Percentiles rank a stretch among this genome's conserved stretches.
Evolutionary conservation across 2,113 vertebrate genomes (phyloP).

Genomic region (Clupea harengus): DNA sequence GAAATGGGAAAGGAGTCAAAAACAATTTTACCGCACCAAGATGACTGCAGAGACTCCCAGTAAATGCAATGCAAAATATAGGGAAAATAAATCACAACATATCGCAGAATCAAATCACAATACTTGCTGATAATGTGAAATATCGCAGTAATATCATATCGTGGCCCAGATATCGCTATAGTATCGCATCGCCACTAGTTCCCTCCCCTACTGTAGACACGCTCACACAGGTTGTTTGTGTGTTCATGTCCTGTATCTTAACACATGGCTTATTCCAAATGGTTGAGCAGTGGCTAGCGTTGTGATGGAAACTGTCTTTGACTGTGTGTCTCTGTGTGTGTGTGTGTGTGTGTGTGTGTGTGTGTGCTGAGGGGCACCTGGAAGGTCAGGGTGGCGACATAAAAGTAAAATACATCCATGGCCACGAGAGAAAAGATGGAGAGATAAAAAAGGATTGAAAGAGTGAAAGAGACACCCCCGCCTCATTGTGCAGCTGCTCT

Average conservation of each 20-base stretch:
- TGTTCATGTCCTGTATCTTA: neutral
- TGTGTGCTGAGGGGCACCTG: conserved; percentile 8
- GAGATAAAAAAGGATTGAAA: neutral
- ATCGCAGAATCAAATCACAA: too few species aligned
- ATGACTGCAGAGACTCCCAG: too few species aligned
- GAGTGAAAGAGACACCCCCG: neutral
- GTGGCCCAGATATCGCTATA: too few species aligned
- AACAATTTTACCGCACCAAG: too few species aligned
- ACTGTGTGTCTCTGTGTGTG: neutral
- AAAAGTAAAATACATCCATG: conserved; percentile 9
- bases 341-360: conserved; percentile 7
- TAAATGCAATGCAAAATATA: too few species aligned
- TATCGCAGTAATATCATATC: too few species aligned
- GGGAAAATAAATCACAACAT: too few species aligned
- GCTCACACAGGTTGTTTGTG: neutral
- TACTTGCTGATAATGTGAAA: too few species aligned
- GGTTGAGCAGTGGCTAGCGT: neutral
- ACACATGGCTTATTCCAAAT: neutral
- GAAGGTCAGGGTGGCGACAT: neutral
- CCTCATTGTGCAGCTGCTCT: neutral
- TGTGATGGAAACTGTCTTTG: neutral
- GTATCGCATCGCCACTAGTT: too few species aligned
- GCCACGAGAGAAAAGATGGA: neutral
- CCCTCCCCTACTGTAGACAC: neutral
- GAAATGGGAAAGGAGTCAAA: too few species aligned